Evolutionary conservation across 2,797 vertebrate species (phyloP).

Genomic region (Sebastes vulpes): DNA sequence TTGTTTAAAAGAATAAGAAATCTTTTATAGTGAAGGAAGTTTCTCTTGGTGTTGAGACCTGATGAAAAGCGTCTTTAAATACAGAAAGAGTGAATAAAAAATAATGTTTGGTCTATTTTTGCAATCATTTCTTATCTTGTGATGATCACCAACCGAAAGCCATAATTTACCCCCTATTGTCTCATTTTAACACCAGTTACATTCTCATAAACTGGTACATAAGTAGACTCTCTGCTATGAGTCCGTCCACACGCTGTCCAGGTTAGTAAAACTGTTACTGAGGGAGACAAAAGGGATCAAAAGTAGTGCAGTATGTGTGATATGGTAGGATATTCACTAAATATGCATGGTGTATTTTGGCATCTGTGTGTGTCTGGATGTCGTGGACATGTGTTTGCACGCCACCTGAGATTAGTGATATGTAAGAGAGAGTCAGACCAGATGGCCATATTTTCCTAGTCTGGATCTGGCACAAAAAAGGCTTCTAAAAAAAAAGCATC

Average conservation of each 20-base stretch:
- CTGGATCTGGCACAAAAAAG: constrained; percentile 56
- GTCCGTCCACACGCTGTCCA: neutral
- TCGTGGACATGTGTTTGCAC: constrained; percentile 7
- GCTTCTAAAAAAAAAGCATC: constrained; percentile 48
- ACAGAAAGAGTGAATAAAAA: neutral
- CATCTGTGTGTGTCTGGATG: neutral
- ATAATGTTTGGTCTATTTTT: neutral
- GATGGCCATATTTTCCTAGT: constrained; percentile 69
- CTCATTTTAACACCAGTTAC: neutral
- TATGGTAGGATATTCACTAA: neutral
- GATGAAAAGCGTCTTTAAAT: neutral
- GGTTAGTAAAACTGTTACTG: neutral
- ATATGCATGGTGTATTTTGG: neutral
- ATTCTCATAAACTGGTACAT: neutral
- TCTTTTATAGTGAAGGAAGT: neutral
- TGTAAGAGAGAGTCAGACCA: constrained; percentile 66
- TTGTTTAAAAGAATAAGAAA: neutral
- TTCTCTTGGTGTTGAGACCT: neutral
- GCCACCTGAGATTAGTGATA: constrained; percentile 67
- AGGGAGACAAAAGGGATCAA: neutral
- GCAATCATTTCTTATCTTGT: neutral
- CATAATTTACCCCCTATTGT: neutral
- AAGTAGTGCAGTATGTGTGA: neutral
- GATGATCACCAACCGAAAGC: neutral
- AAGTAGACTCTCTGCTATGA: neutral